Evolutionary conservation across 2,888 invertebrate genomes (phyloP).

Genomic region (Cheilosia soror): DNA sequence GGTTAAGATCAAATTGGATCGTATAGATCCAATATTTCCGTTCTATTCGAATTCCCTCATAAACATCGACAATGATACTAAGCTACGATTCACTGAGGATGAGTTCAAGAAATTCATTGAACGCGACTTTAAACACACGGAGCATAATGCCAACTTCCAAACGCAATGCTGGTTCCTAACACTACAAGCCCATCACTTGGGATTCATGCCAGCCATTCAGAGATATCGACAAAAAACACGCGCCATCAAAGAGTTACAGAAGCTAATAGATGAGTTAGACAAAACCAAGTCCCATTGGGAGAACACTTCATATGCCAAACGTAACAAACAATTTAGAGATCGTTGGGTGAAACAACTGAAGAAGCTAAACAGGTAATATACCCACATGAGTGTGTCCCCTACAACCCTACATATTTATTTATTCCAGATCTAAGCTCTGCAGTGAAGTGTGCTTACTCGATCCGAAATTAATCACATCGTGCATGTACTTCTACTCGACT

Average conservation of each 20-base stretch:
- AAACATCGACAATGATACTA: constrained; percentile 91
- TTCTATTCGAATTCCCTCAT: constrained; percentile 92
- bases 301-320: constrained; percentile 88
- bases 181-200: constrained; percentile 96
- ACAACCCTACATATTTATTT: background rate
- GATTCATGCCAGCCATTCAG: constrained; percentile 94
- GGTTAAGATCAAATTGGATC: constrained; percentile 94
- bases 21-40: constrained; percentile 94
- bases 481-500: constrained; percentile 93
- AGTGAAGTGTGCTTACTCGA: constrained; percentile 96
- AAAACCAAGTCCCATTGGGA: constrained; percentile 93
- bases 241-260: constrained; percentile 90
- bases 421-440: constrained; percentile 92
- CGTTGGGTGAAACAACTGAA: constrained; percentile 95
- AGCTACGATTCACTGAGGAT: constrained; percentile 92
- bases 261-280: constrained; percentile 93
- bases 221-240: constrained; percentile 91
- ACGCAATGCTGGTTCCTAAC: constrained; percentile 99
- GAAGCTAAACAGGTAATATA: constrained; percentile 86
- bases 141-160: constrained; percentile 93
- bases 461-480: constrained; percentile 91
- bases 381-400: background rate
- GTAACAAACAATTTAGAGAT: constrained; percentile 93
- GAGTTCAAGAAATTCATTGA: constrained; percentile 86
- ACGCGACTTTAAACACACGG: constrained; percentile 76